Evolutionary conservation across 2,797 vertebrate genomes (phyloP), one percentile per base, ranked within the genome.

Genomic region (Paguma larvata): DNA sequence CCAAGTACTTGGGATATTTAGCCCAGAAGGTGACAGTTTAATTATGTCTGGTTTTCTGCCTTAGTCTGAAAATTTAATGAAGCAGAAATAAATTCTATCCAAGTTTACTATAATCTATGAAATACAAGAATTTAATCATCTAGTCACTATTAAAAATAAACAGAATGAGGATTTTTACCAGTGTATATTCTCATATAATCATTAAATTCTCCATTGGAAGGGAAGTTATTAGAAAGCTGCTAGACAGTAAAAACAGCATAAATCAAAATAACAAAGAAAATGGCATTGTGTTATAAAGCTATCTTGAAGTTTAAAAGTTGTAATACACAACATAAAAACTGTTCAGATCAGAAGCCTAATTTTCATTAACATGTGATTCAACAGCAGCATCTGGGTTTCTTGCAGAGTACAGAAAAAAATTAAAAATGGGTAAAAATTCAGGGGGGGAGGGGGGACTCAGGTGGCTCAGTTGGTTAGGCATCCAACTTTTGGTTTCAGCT

Each of bases 1-100:
- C 98, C 98, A 98, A 98, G 98, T 98, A 98, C 98, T 98, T 98
- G 92, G 89, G 80, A 87, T 94, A 95, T 41, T 62, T 18, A 87
- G 5, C n/a, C 34, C 8, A 72, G 5, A 78, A 82, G 5, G 30
- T 80, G 32, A 34, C 14, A 89, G 65, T 80, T 46, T 93, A 53
- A 68, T 34, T 65, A 85, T 14, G 6, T n/a, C 44, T 62, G 7
- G 32, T 82, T 96, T 80, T 56, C 48, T 65, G 2, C 15, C 12
- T 23, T 87, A 80, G 2, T 34, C 12, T 70, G 27, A 34, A 92
- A 93, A 85, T 73, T 62, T 56, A 59, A 11, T 32, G 41, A 80
- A 21, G 89, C 16, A 94, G 13, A 23, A 85, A 87, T 77, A 1
- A 91, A 89, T 67, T 65, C 7, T 78, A 90, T 84, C 23, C 1